Evolutionary conservation across 2,888 invertebrate genomes (phyloP).

Genomic region (Ichneumon xanthorius): DNA sequence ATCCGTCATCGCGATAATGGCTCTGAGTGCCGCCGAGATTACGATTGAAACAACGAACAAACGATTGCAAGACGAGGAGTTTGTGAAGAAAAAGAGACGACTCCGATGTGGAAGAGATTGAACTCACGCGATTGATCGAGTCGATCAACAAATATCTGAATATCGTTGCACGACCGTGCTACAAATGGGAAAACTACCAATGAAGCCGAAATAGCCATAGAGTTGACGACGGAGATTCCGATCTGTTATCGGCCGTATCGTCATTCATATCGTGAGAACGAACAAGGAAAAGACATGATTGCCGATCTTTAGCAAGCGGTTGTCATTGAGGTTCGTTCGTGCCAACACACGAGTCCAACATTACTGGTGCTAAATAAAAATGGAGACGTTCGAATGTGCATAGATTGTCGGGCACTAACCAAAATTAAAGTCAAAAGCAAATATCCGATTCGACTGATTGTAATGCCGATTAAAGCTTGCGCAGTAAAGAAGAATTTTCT

Average conservation of each 20-base stretch:
- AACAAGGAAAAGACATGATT: constrained; percentile 22
- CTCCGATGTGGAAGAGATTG: constrained; percentile 1
- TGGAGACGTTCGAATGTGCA: constrained; percentile 31
- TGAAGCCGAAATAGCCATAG: constrained; percentile 28
- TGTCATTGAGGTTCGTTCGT: constrained; percentile 6
- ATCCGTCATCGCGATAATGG: constrained; percentile 49
- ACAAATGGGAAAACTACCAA: constrained; percentile 18
- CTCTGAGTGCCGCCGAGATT: constrained; percentile 3
- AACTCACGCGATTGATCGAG: neutral
- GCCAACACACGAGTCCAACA: neutral
- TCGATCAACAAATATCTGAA: constrained; percentile 31
- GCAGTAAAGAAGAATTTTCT: too few relatives aligned
- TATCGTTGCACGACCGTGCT: constrained; percentile 1
- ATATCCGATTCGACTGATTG: constrained; percentile 33
- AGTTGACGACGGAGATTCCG: constrained; percentile 16
- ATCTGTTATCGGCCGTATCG: constrained; percentile 38
- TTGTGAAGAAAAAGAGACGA: neutral
- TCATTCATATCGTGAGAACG: constrained; percentile 13
- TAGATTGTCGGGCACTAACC: constrained; percentile 43
- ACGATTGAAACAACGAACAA: constrained; percentile 6
- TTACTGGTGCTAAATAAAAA: constrained; percentile 25
- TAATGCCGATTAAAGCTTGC: neutral
- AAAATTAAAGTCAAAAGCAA: constrained; percentile 29
- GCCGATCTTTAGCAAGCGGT: constrained; percentile 35
- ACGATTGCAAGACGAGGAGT: constrained; percentile 20